A percentile compares a stretch with the other conserved stretches of the same genome.
These are phyloP conservation scores for Elmis aenea DNA, from an alignment of 2,888 invertebrate genomes.

Conservation along the genomic window DNA sequence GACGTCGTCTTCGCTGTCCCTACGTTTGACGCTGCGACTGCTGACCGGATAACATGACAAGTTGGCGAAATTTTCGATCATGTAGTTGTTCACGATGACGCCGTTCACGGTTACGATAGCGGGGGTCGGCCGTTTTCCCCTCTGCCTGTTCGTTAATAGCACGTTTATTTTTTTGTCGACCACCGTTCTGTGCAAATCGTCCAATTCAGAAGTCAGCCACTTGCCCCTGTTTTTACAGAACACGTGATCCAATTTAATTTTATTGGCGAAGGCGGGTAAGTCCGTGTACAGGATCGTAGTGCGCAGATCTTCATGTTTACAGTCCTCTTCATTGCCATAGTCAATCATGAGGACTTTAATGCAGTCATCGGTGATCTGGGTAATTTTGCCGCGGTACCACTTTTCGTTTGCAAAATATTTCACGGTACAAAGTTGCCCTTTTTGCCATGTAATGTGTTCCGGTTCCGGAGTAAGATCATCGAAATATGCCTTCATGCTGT, in stretches of 20 bases:
- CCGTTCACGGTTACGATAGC: conserved; percentile 9
- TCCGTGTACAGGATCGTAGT: conserved; percentile 59
- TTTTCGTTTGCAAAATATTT: conserved; percentile 58
- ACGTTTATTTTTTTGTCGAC: conserved; percentile 44
- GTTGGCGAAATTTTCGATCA: conserved; percentile 11
- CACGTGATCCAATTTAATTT: conserved; percentile 55
- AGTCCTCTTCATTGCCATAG: conserved; percentile 73
- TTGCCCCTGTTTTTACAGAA: conserved; percentile 42
- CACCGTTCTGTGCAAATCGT: conserved; percentile 56
- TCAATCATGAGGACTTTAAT: conserved; percentile 69
- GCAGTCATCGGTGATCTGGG: conserved; percentile 44
- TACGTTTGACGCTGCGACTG: neutral
- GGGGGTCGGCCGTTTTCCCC: neutral
- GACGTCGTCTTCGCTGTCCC: conserved; percentile 17
- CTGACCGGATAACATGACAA: conserved; percentile 1
- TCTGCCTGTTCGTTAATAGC: neutral
- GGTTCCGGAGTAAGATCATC: conserved; percentile 46
- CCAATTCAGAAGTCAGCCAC: conserved; percentile 55
- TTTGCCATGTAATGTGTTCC: conserved; percentile 47
- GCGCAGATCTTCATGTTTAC: conserved; percentile 53
- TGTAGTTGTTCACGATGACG: conserved; percentile 12
- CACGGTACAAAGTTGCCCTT: conserved; percentile 66
- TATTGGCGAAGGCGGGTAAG: conserved; percentile 62
- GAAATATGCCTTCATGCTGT: conserved; percentile 41
- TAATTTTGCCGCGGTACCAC: conserved; percentile 67